These are phyloP conservation scores for Cacoxenus indagator DNA, from an alignment of 2,888 invertebrate genomes.

Conservation along the genomic window DNA sequence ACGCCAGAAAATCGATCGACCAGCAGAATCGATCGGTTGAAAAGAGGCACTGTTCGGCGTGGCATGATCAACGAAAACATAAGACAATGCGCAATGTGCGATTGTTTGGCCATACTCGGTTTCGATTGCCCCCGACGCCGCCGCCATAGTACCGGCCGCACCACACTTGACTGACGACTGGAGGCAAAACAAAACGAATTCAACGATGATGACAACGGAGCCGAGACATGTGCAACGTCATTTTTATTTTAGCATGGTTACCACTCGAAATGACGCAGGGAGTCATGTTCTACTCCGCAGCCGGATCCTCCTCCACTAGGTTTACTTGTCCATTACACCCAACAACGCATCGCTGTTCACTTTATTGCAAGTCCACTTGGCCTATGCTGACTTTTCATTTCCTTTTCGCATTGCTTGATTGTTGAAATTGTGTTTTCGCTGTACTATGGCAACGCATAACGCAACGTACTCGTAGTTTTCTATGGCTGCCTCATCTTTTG, in stretches of 20 bases:
- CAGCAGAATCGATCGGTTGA: constrained; percentile 22
- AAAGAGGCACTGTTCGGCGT: neutral
- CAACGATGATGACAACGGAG: constrained; percentile 3
- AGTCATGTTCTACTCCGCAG: no score
- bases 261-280: no score
- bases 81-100: constrained; percentile 1
- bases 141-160: no score
- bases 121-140: no score
- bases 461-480: no score
- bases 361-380: constrained; percentile 34
- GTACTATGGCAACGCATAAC: constrained; percentile 36
- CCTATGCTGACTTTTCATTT: constrained; percentile 63
- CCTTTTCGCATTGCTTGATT: constrained; percentile 59
- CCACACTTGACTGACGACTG: constrained; percentile 4
- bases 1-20: constrained; percentile 59
- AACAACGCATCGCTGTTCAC: constrained; percentile 32
- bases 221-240: neutral
- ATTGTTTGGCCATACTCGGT: no score
- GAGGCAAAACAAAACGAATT: constrained; percentile 16
- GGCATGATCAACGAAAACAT: neutral
- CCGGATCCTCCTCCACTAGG: no score
- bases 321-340: constrained; percentile 4
- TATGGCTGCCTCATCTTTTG: constrained; percentile 25
- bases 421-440: constrained; percentile 50
- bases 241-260: neutral